Percentiles rank a stretch among this genome's conserved stretches.
Conservation (phyloP, 2,888 invertebrate species). For the Chalcis sispes region DNA sequence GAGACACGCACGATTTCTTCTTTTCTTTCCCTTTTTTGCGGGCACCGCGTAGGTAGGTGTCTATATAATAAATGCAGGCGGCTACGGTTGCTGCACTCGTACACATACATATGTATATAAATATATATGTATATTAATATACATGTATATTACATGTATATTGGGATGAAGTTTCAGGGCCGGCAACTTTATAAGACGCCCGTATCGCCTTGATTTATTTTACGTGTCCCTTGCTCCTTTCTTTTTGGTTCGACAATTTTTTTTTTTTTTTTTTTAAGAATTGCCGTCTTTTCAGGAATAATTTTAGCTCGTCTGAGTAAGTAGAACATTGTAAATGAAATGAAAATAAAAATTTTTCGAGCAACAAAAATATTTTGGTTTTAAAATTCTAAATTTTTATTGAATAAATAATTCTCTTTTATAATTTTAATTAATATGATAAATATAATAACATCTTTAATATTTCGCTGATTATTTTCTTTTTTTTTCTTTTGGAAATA, state of each 20-base stretch:
- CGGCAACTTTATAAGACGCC: slow-evolving; percentile 13
- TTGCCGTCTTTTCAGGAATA: too few relatives aligned
- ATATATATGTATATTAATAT: too few relatives aligned
- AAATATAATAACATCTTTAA: too few relatives aligned
- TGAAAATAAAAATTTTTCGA: too few relatives aligned
- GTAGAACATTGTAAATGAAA: too few relatives aligned
- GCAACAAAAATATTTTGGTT: too few relatives aligned
- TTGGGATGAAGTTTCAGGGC: slow-evolving; percentile 25
- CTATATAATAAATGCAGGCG: neutral
- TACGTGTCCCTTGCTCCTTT: neutral
- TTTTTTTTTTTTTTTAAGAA: neutral
- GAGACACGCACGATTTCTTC: neutral
- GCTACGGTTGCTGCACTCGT: neutral
- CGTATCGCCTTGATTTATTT: slow-evolving; percentile 26
- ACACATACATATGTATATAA: too few relatives aligned
- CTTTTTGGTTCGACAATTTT: neutral
- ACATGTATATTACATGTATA: neutral
- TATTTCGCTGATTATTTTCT: neutral
- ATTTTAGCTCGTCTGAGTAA: too few relatives aligned
- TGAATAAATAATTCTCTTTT: too few relatives aligned
- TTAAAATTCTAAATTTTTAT: too few relatives aligned
- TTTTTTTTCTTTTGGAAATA: neutral
- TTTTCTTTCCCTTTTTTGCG: neutral
- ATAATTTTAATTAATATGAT: too few relatives aligned
- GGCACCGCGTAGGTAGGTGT: neutral